phyloP scores from a whole-genome alignment of 2,888 invertebrate genomes.

The Flexamia atlantica region DNA sequence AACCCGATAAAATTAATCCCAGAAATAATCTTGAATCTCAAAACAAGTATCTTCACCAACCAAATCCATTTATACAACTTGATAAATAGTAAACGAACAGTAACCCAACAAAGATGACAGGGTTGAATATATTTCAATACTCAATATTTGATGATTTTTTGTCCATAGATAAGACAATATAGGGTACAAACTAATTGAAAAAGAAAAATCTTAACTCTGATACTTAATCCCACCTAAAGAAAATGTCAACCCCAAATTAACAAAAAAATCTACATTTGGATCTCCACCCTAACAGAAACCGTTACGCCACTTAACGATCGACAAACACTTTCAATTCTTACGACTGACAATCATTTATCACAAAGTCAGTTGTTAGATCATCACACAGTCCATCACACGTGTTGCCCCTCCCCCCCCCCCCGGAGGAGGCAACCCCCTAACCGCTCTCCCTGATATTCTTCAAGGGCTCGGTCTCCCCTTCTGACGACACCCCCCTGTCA shows the following conservation, averaged over 20 bases:
- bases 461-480: background rate
- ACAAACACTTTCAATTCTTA: background rate
- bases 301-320: background rate
- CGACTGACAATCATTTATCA: conserved; percentile 7
- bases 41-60: background rate
- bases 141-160: too few relatives aligned
- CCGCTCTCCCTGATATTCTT: background rate
- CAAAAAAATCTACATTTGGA: too few relatives aligned
- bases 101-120: conserved; percentile 26
- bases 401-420: background rate
- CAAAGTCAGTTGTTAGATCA: background rate
- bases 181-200: too few relatives aligned
- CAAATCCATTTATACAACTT: background rate
- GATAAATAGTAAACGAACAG: background rate
- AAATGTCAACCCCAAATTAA: too few relatives aligned
- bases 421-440: background rate
- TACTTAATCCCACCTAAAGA: too few relatives aligned
- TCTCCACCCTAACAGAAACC: too few relatives aligned
- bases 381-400: conserved; percentile 16
- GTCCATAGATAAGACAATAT: too few relatives aligned
- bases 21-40: background rate
- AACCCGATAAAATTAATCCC: too few relatives aligned
- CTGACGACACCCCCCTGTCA: background rate
- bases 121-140: too few relatives aligned
- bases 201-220: too few relatives aligned